Base-by-base conservation (phyloP, 2,797 vertebrate species). In the Sebastes umbrosus region DNA sequence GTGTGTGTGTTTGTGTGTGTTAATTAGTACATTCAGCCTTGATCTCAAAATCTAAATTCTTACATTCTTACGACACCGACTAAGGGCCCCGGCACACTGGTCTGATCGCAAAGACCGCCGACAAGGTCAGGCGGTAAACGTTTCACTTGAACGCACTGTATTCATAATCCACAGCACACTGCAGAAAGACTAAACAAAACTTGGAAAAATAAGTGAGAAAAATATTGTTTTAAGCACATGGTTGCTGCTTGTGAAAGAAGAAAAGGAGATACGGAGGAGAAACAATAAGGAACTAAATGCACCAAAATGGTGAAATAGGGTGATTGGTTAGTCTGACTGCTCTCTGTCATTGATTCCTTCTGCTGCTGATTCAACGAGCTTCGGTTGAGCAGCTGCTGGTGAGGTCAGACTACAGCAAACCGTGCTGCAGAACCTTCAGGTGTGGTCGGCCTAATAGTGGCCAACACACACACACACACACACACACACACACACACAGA, bases 21-120 rank as follows among this genome's bases (percentile, higher is more conserved):
- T n/a, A 62, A 69, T 74, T 34, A 46, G 65, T 46, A 11, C 12
- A 69, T 78, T 62, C 83, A 78, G 84, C 84, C 77, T 88, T 87
- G 64, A 84, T 82, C 69, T 69, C 10, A 69, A 31, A 83, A 64
- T 12, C 24, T 5, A 22, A 27, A 69, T 82, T 57, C 4, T 57
- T 55, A 50, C 55, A 69, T 82, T 57, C 4, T 62, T 55, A 50
- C 55, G 27, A 50, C 43, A n/a, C 9, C 18, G 1, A 20, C 46
- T 14, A 4, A 36, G 4, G 39, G 39, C 13, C 39, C 39, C 6
- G 39, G 39, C 39, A 50, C 34, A 20, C 16, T 18, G 8, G 52
- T 32, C 46, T 72, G 6, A 52, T 27, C 13, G 29, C 1, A 7
- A 43, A 67, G 24, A 77, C 1, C 2, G 1, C 32, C 22, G 14